Base-by-base conservation (phyloP, 2,113 vertebrate species). In the Malurus elegans region DNA sequence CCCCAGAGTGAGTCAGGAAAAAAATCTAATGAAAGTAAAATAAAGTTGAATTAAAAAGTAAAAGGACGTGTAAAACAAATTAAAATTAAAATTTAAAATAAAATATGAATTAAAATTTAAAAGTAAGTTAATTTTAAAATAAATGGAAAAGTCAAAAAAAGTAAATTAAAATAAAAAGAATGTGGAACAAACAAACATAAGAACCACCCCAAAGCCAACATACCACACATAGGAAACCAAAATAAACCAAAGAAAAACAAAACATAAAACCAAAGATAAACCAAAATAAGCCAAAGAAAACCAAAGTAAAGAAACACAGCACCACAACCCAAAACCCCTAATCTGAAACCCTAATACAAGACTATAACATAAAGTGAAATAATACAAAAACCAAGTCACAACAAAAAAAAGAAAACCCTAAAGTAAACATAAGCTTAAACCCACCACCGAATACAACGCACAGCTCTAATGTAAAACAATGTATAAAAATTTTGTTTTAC, bases 381-480 rank as follows among this genome's bases (percentile, higher is more conserved):
- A 51, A 31, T 14, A 31, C 14, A 67, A 67, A 58, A 67, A 31
- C 1, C 9, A 26, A 60, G 12, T 4, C 28, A 21, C 10, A 76
- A 28, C 11, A 76, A 51, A 34, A 67, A 67, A 36, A 25, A 18
- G 2, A 42, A 29, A 61, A 51, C 12, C 2, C 2, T 10, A 13
- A 76, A 58, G 28, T 21, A 42, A 25, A 67, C 6, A 53, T 58
- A 76, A 40, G 6, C 24, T 48, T 28, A 6, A 65, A 32, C 15
- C 5, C 8, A 4, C 45, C 12, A n/a, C 9, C 2, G n/a, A 64
- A 56, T 40, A 47, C 6, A 29, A 26, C 23, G 9, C 18, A 34
- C 0, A 2, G 25, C 0, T 7, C 8, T 11, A 7, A 44, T 18
- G 20, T 44, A 50, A 50, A 86, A 21, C 2, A 53, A 23, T 9